phyloP scores from a whole-genome alignment of 1,140 invertebrate genomes.

The Aphelinus atriplicis region DNA sequence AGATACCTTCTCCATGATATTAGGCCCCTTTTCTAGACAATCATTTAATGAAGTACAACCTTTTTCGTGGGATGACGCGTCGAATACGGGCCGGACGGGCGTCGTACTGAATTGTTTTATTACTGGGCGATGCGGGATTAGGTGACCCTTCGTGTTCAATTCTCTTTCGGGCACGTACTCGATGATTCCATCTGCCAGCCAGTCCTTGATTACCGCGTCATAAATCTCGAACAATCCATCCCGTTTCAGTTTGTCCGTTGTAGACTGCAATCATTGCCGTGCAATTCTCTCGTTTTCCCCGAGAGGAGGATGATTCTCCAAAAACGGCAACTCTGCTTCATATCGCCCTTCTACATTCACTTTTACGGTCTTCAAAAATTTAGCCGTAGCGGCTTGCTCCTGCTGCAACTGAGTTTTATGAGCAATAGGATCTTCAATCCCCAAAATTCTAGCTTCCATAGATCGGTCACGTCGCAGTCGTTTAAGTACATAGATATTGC shows the following conservation, averaged over 20 bases:
- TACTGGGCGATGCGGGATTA: conserved; percentile 41
- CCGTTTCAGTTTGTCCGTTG: not conserved
- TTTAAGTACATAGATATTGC: not conserved
- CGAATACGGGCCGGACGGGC: conserved; percentile 41
- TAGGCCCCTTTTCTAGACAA: not conserved
- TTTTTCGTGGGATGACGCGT: conserved; percentile 32
- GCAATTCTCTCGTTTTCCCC: conserved; percentile 35
- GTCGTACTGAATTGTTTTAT: conserved; percentile 39
- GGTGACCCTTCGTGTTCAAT: not conserved
- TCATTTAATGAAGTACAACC: not conserved
- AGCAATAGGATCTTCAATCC: conserved; percentile 53
- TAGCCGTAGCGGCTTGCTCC: not conserved
- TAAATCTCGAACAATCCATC: not conserved
- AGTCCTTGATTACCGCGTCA: not conserved
- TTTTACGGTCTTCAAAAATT: not conserved
- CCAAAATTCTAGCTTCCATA: conserved; percentile 58
- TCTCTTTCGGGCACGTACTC: conserved; percentile 27
- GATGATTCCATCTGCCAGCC: conserved; percentile 33
- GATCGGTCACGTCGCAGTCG: conserved; percentile 37
- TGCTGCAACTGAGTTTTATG: conserved; percentile 34
- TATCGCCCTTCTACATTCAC: conserved; percentile 16
- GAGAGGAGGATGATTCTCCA: conserved; percentile 5
- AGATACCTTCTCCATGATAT: not conserved
- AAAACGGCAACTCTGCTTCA: conserved; percentile 10
- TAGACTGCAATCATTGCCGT: not conserved